These are phyloP conservation scores for Leptinotarsa juncta DNA, from an alignment of 2,888 invertebrate species.

Conservation along the genomic window DNA sequence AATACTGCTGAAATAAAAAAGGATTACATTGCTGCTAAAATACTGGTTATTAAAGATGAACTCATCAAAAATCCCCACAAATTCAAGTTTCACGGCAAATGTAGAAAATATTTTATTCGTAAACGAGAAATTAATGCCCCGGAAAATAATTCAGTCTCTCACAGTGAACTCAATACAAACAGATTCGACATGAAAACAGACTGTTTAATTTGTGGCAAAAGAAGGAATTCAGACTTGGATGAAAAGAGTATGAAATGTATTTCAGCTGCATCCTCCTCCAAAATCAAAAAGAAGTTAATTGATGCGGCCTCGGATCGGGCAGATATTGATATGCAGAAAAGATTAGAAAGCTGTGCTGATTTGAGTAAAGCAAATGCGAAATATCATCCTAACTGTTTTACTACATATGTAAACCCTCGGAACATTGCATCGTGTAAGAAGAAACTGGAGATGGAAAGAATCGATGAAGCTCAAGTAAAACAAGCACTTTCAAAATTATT, in stretches of 20 bases:
- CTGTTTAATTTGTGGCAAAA: constrained; percentile 13
- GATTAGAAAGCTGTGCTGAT: constrained; percentile 9
- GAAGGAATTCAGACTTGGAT: not conserved
- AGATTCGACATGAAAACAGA: constrained; percentile 10
- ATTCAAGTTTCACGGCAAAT: constrained; percentile 7
- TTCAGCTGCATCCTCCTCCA: constrained; percentile 2
- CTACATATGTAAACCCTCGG: constrained; percentile 2
- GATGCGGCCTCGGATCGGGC: constrained; percentile 8
- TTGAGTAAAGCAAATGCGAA: not conserved
- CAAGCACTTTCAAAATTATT: constrained; percentile 1
- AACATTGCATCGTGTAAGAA: not conserved
- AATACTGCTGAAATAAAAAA: constrained; percentile 6
- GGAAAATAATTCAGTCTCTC: not conserved
- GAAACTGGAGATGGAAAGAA: not conserved
- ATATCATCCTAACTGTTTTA: constrained; percentile 9
- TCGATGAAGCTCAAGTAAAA: constrained; percentile 1
- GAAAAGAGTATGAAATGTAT: not conserved
- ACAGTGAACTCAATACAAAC: not conserved
- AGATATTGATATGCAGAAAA: not conserved
- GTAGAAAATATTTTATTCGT: constrained; percentile 8
- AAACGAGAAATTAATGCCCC: not conserved
- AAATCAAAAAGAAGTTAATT: constrained; percentile 6
- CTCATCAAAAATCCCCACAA: not conserved
- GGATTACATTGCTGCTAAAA: not conserved
- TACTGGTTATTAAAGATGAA: constrained; percentile 3